phyloP scores from a whole-genome alignment of 2,888 invertebrate genomes.

The Microchrysa polita region DNA sequence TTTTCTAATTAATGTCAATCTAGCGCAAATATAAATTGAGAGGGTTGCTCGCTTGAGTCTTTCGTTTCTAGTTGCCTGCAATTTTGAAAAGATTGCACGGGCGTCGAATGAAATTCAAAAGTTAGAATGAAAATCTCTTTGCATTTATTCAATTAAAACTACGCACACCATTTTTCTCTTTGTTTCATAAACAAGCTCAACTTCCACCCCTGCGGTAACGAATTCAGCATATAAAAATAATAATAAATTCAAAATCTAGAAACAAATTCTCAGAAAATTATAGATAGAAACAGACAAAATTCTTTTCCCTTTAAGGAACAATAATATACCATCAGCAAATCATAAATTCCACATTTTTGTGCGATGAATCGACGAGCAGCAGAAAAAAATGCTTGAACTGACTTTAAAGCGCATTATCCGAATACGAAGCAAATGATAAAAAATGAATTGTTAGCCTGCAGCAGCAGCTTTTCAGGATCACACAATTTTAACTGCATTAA shows the following conservation, averaged over 20 bases:
- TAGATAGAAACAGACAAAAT: background rate
- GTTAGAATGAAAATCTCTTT: too few species aligned
- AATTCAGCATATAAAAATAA: slow-evolving; percentile 5
- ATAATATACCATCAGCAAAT: slow-evolving; percentile 13
- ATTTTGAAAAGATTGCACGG: too few species aligned
- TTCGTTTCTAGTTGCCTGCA: too few species aligned
- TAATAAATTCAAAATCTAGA: background rate
- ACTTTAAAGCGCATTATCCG: background rate
- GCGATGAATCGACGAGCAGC: background rate
- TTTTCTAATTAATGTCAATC: too few species aligned
- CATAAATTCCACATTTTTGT: slow-evolving; percentile 11
- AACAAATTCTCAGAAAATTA: slow-evolving; percentile 16
- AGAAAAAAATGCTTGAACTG: background rate
- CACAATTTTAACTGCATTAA: slow-evolving; percentile 49
- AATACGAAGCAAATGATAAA: slow-evolving; percentile 23
- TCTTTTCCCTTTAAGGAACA: slow-evolving; percentile 5
- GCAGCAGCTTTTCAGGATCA: slow-evolving; percentile 45
- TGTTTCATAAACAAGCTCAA: background rate
- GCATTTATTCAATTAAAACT: too few species aligned
- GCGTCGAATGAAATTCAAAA: too few species aligned
- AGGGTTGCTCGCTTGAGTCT: too few species aligned
- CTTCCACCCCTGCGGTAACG: background rate
- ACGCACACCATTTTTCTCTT: too few species aligned
- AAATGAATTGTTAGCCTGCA: slow-evolving; percentile 45
- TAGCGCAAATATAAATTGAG: too few species aligned